Evolutionary conservation across 2,797 vertebrate species (phyloP).

Genomic region (Pristis pectinata): DNA sequence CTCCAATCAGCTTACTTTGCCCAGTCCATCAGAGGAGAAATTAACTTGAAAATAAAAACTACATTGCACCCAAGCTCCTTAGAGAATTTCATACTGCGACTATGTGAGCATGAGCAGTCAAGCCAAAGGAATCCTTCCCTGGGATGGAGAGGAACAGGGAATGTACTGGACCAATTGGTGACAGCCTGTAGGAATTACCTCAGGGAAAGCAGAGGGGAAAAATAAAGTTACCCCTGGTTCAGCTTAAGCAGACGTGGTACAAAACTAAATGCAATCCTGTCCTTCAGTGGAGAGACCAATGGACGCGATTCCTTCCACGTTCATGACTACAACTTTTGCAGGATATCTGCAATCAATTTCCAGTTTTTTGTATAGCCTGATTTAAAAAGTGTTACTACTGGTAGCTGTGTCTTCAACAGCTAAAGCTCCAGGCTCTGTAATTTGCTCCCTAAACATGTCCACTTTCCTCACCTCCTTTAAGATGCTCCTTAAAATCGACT

Average conservation of each 20-base stretch:
- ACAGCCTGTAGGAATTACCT: not conserved
- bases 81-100: too few relatives aligned
- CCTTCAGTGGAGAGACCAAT: not conserved
- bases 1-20: too few relatives aligned
- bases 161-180: not conserved
- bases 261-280: not conserved
- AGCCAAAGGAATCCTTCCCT: too few relatives aligned
- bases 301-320: not conserved
- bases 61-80: too few relatives aligned
- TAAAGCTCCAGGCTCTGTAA: not conserved
- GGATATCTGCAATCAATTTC: too few relatives aligned
- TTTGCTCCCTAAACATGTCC: not conserved
- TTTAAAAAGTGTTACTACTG: too few relatives aligned
- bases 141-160: not conserved
- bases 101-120: too few relatives aligned
- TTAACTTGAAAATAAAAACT: too few relatives aligned
- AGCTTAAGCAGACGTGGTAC: not conserved
- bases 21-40: too few relatives aligned
- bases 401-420: too few relatives aligned
- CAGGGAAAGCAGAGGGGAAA: not conserved
- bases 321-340: not conserved
- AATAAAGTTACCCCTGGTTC: not conserved
- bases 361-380: too few relatives aligned
- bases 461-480: not conserved
- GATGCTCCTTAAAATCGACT: not conserved